phyloP scores from a whole-genome alignment of 2,888 invertebrate genomes.

The Tridacna crocea region DNA sequence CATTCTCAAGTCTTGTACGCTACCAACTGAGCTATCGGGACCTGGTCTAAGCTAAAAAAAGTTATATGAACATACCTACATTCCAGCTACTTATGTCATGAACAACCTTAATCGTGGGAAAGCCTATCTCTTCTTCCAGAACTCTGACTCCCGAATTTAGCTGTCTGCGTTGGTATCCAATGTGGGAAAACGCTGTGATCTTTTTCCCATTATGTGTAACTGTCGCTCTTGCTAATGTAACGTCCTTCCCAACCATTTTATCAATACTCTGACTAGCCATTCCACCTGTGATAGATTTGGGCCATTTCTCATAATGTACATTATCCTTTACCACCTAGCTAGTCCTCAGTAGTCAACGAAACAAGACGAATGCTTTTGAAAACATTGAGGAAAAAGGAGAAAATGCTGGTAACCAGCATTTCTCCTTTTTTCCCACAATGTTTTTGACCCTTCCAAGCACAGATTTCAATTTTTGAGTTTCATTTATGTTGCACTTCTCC shows the following conservation, averaged over 20 bases:
- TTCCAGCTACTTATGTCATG: constrained; percentile 44
- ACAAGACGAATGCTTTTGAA: too few relatives aligned
- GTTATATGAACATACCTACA: constrained; percentile 16
- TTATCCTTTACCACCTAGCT: too few relatives aligned
- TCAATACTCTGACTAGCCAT: constrained; percentile 29
- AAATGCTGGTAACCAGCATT: too few relatives aligned
- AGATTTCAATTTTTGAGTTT: too few relatives aligned
- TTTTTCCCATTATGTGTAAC: constrained; percentile 32
- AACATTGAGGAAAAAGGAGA: too few relatives aligned
- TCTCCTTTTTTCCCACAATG: too few relatives aligned
- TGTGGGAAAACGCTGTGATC: constrained; percentile 17
- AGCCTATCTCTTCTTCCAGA: constrained; percentile 19
- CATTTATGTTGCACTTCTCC: too few relatives aligned
- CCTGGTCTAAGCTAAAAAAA: too few relatives aligned
- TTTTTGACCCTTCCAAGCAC: too few relatives aligned
- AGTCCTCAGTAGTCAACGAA: too few relatives aligned
- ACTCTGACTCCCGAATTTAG: constrained; percentile 24
- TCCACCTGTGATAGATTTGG: neutral
- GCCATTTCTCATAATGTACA: neutral
- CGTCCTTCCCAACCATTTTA: constrained; percentile 27
- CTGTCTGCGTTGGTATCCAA: neutral
- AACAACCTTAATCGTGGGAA: constrained; percentile 31
- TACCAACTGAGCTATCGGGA: too few relatives aligned
- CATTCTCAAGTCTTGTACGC: too few relatives aligned
- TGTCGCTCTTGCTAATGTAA: constrained; percentile 26